phyloP scores from a whole-genome alignment of 1,140 invertebrate genomes.

The Ceratosolen solmsi region DNA sequence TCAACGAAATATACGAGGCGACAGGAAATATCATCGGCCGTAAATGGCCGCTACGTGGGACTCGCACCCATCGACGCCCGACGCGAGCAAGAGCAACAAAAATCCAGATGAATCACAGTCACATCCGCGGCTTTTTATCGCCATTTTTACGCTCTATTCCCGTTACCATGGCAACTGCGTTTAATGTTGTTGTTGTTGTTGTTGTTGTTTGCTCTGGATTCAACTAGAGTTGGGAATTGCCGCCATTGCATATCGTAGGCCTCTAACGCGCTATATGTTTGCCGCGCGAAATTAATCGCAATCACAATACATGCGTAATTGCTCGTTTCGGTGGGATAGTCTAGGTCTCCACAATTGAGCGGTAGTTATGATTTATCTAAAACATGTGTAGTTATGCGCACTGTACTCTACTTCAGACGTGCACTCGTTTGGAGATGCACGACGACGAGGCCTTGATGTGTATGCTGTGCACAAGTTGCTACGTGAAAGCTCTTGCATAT shows the following conservation, averaged over 20 bases:
- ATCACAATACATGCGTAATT: constrained; percentile 60
- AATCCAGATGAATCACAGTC: not conserved
- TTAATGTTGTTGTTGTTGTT: not conserved
- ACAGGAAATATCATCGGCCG: constrained; percentile 20
- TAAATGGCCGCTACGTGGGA: constrained; percentile 37
- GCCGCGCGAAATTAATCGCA: constrained; percentile 5
- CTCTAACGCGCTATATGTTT: not conserved
- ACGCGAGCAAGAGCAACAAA: not conserved
- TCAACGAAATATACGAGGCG: not conserved
- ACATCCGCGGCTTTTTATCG: not conserved
- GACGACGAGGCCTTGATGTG: too few species aligned
- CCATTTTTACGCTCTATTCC: not conserved
- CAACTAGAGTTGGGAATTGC: not conserved
- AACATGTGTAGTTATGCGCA: too few species aligned
- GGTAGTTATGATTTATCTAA: too few species aligned
- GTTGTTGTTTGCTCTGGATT: too few species aligned
- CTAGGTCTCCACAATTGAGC: too few species aligned
- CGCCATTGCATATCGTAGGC: not conserved
- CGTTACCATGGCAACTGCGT: not conserved
- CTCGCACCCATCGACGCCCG: not conserved
- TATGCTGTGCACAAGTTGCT: too few species aligned
- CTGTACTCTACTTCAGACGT: too few species aligned
- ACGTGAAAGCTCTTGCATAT: too few species aligned
- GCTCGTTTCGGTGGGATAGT: constrained; percentile 57
- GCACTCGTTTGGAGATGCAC: too few species aligned